These are phyloP conservation scores for Entomyzon cyanotis DNA, from an alignment of 2,113 vertebrate species.

Conservation along the genomic window DNA sequence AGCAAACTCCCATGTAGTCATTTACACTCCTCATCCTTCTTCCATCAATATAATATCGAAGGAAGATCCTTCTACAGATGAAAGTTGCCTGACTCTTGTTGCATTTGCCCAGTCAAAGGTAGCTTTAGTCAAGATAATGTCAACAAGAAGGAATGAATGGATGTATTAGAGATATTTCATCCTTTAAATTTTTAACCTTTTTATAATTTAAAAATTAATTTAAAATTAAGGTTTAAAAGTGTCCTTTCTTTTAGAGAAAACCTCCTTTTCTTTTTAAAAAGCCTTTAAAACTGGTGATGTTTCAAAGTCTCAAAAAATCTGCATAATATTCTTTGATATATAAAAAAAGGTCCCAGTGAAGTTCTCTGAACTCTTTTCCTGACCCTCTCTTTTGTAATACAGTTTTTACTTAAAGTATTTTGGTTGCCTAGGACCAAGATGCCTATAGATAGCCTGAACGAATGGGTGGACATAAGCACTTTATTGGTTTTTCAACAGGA, in stretches of 20 bases:
- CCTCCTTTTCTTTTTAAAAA: background rate
- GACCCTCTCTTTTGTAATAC: background rate
- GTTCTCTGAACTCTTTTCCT: background rate
- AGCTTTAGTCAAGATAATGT: background rate
- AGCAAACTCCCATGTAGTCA: background rate
- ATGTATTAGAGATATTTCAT: background rate
- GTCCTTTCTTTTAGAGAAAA: background rate
- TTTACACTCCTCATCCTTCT: background rate
- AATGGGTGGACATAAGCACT: background rate
- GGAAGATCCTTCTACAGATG: background rate
- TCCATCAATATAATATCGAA: background rate
- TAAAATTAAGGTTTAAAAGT: background rate
- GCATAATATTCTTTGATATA: background rate
- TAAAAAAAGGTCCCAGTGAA: background rate
- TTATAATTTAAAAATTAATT: background rate
- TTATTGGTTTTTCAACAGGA: background rate
- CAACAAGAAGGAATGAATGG: background rate
- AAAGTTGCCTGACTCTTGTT: background rate
- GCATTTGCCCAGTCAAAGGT: background rate
- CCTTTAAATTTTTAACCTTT: background rate
- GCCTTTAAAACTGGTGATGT: background rate
- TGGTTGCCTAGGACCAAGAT: background rate
- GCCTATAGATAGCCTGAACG: background rate
- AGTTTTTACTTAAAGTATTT: background rate
- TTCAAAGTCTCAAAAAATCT: background rate